A percentile compares a stretch with the other conserved stretches of the same genome.
Conservation (phyloP, 2,113 vertebrate genomes). For the Ctenodactylus gundi region DNA sequence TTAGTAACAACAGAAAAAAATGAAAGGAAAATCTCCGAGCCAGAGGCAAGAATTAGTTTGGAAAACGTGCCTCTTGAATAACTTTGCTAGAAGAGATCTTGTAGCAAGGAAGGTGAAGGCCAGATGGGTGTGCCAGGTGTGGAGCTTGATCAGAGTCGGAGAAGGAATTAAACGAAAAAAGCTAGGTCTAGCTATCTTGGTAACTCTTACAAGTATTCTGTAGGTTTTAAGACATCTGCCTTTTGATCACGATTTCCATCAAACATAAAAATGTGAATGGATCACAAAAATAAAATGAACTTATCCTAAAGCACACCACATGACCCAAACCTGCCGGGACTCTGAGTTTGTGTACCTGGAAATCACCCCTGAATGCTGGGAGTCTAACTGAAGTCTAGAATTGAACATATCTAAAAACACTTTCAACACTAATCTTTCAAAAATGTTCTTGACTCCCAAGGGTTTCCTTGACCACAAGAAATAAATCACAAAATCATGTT, state of each 20-base stretch:
- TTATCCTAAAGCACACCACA: not conserved
- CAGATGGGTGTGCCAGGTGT: fast-evolving
- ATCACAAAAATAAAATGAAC: not conserved
- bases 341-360: not conserved
- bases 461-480: not conserved
- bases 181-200: too few species aligned
- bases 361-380: not conserved
- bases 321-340: not conserved
- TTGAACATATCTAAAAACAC: not conserved
- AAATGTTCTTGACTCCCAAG: not conserved
- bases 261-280: not conserved
- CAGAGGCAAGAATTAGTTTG: not conserved
- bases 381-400: not conserved
- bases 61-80: not conserved
- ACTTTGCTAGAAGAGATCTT: not conserved
- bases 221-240: not conserved
- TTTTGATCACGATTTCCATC: not conserved
- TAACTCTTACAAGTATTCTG: not conserved
- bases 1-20: not conserved
- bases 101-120: fast-evolving
- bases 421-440: not conserved
- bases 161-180: not conserved
- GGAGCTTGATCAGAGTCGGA: fast-evolving
- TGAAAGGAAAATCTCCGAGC: not conserved
- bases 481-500: not conserved